Conservation (phyloP, 1,140 invertebrate species). For the Ectropis grisescens region DNA sequence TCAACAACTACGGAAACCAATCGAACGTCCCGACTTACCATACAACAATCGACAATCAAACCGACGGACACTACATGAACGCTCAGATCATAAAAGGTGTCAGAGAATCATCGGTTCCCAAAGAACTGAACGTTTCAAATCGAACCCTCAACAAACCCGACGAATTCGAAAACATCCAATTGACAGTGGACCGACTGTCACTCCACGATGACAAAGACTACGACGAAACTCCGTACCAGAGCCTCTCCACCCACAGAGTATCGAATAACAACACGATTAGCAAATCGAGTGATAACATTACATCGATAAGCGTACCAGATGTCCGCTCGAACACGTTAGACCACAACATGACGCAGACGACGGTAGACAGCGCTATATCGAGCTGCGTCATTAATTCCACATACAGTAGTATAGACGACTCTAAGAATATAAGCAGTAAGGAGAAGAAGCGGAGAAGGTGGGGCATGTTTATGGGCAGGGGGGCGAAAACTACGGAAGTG, state of each 20-base stretch:
- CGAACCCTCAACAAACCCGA: slow-evolving; percentile 24
- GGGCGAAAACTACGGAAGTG: slow-evolving; percentile 67
- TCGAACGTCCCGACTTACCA: slow-evolving; percentile 19
- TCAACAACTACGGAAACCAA: slow-evolving; percentile 32
- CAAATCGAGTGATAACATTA: slow-evolving; percentile 57
- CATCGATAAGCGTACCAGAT: slow-evolving; percentile 47
- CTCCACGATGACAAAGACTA: slow-evolving; percentile 35
- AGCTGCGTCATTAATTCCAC: slow-evolving; percentile 44
- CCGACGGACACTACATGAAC: slow-evolving; percentile 58
- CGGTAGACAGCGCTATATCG: slow-evolving; percentile 33
- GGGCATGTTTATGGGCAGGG: slow-evolving; percentile 74
- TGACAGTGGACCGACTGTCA: slow-evolving; percentile 31
- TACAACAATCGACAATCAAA: slow-evolving; percentile 20
- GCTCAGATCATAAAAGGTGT: slow-evolving; percentile 58
- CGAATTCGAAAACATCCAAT: slow-evolving; percentile 25
- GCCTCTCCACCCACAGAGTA: slow-evolving; percentile 44
- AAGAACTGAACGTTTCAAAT: slow-evolving; percentile 31
- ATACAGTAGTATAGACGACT: slow-evolving; percentile 32
- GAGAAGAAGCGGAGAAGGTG: slow-evolving; percentile 75
- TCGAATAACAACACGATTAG: slow-evolving; percentile 43
- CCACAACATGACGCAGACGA: slow-evolving; percentile 22
- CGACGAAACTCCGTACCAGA: slow-evolving; percentile 58
- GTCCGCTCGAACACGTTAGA: slow-evolving; percentile 18
- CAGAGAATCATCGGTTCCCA: slow-evolving; percentile 40
- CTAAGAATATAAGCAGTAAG: slow-evolving; percentile 41